Base-by-base conservation (phyloP, 1,140 invertebrate species). In the Meloidogyne hapla region DNA sequence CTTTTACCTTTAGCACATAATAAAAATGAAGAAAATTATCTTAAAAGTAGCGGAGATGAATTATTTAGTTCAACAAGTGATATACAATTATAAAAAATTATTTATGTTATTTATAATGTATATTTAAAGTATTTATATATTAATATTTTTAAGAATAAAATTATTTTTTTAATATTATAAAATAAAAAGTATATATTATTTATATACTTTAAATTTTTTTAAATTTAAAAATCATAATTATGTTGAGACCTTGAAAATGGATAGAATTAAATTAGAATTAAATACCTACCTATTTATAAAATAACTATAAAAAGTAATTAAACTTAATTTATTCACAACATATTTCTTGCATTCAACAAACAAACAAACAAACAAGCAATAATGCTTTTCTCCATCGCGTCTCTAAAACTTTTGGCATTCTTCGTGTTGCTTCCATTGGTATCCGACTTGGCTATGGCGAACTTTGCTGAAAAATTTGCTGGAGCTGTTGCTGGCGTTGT, bases 11-110 rank as follows among this genome's bases (percentile, higher is more conserved):
- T n/a, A 6, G 18, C 18, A n/a, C 18, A 13, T 8, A n/a, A 56
- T n/a, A 56, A n/a, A 56, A 56, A 56, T 56, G 48, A 56, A 56
- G 48, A 56, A 56, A 56, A 56, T 56, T n/a, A n/a, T n/a, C 48
- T 56, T 56, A 56, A 56, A 21, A 56, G 18, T 56, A n/a, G n/a
- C n/a, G n/a, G 48, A n/a, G 48, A 56, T n/a, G 48, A 56, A 56
- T n/a, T 56, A n/a, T 56, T 56, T 56, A 56, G n/a, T 56, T 56
- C 18, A n/a, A 56, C 48, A 6, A 56, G 48, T 56, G 48, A 56
- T 56, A 56, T 56, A 56, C 48, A 56, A 56, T 56, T 56, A 56
- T 56, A 56, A 56, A 18, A 18, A 4, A 18, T 18, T 48, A n/a
- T n/a, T 15, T 9, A n/a, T 0, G n/a, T n/a, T n/a, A n/a, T n/a